Percentiles rank a stretch among this genome's conserved stretches.
phyloP scores from a whole-genome alignment of 2,113 vertebrate species.

The Nothocercus nigrocapillus region DNA sequence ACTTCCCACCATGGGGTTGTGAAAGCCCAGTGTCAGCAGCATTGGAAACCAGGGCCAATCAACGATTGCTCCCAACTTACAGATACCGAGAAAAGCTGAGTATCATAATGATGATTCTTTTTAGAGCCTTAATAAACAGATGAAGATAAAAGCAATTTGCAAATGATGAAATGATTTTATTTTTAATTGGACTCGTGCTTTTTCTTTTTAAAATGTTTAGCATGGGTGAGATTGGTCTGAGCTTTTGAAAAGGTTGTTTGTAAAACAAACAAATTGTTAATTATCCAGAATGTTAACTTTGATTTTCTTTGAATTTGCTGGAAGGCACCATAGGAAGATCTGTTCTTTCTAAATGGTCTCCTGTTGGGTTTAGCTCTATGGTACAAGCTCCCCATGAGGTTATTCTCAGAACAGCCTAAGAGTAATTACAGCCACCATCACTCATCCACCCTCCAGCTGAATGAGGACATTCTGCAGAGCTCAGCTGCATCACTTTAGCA shows the following conservation, averaged over 20 bases:
- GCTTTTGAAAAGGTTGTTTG: neutral
- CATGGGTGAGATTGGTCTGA: slow-evolving; percentile 23
- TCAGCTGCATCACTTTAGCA: neutral
- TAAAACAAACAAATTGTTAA: slow-evolving; percentile 22
- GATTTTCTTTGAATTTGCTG: neutral
- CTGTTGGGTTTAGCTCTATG: neutral
- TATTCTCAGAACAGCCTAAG: neutral
- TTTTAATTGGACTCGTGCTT: slow-evolving; percentile 5
- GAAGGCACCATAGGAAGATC: neutral
- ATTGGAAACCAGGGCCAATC: neutral
- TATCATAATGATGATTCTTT: fast-evolving
- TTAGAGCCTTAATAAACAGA: neutral
- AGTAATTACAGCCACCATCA: neutral
- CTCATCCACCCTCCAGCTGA: neutral
- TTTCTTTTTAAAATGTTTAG: slow-evolving; percentile 2
- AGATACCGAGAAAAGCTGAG: neutral
- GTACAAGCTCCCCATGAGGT: neutral
- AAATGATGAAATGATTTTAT: neutral
- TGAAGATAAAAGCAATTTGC: slow-evolving; percentile 15
- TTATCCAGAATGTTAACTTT: neutral
- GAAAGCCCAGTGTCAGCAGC: neutral
- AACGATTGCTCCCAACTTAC: fast-evolving
- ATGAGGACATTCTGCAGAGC: neutral
- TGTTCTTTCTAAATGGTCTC: neutral
- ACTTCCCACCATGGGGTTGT: neutral